Evolutionary conservation across 2,888 invertebrate genomes (phyloP).

Genomic region (Linnaemya vulpina): DNA sequence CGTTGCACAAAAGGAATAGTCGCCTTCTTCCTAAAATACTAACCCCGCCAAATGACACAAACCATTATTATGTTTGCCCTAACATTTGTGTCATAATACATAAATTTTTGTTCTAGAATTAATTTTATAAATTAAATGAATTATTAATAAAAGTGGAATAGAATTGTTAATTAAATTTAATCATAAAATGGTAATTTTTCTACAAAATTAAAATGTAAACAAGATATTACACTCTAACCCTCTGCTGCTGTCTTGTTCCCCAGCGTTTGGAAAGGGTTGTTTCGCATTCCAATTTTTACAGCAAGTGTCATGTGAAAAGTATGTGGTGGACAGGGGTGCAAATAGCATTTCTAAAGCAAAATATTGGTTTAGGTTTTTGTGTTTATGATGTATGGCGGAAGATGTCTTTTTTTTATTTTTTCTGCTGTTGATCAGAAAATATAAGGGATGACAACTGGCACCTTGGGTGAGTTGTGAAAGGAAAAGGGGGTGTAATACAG

Average conservation of each 20-base stretch:
- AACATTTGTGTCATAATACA: constrained; percentile 20
- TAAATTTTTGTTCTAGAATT: too few species aligned
- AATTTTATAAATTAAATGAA: too few species aligned
- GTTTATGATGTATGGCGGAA: constrained; percentile 32
- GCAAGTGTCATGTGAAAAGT: constrained; percentile 9
- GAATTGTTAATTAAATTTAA: constrained; percentile 10
- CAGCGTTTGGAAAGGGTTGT: background rate
- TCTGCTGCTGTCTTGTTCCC: background rate
- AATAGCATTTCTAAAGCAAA: background rate
- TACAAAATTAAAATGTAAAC: constrained; percentile 36
- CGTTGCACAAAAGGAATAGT: background rate
- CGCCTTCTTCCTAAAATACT: constrained; percentile 39
- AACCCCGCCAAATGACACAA: background rate
- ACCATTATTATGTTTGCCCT: background rate
- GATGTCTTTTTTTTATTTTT: constrained; percentile 14
- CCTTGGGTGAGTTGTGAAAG: background rate
- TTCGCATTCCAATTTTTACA: background rate
- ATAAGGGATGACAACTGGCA: constrained; percentile 20
- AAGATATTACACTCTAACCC: background rate
- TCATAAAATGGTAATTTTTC: constrained; percentile 61
- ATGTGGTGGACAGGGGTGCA: constrained; percentile 8
- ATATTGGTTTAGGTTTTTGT: background rate
- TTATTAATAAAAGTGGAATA: constrained; percentile 8
- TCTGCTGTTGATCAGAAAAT: background rate
- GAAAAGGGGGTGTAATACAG: too few species aligned